phyloP scores from a whole-genome alignment of 2,113 vertebrate species.

The Sarotherodon lohbergeri region DNA sequence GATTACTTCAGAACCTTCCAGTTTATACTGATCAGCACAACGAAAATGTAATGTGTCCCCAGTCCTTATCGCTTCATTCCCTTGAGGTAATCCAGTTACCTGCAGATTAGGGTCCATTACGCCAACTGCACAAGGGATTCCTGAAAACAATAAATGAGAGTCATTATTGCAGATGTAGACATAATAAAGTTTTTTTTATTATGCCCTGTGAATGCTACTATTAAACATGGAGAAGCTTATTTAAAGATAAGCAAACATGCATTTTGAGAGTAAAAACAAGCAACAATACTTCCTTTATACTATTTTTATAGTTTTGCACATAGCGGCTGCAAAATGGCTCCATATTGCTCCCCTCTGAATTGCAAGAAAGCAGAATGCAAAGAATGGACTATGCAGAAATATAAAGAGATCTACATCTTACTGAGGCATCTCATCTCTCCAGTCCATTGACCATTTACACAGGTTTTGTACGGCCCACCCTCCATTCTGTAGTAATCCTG shows the following conservation, averaged over 20 bases:
- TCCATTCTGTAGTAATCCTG: not conserved
- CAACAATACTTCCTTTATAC: not conserved
- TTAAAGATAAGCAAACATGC: not conserved
- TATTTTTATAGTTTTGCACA: not conserved
- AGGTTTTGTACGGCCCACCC: not conserved
- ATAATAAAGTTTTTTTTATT: not conserved
- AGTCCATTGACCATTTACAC: conserved; percentile 25
- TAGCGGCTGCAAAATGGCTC: not conserved
- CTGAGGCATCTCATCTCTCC: conserved; percentile 36
- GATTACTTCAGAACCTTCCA: not conserved
- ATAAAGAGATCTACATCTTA: conserved; percentile 13
- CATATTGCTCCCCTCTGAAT: not conserved
- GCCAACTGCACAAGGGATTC: not conserved
- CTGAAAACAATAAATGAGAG: not conserved
- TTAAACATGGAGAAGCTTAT: not conserved
- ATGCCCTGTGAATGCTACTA: not conserved
- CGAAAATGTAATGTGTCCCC: not conserved
- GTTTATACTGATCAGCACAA: not conserved
- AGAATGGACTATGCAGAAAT: not conserved
- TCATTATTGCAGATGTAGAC: rapidly evolving
- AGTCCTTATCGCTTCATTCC: not conserved
- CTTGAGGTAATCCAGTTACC: not conserved
- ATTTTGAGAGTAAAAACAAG: not conserved
- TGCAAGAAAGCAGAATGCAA: not conserved
- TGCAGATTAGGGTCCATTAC: not conserved